phyloP scores from a whole-genome alignment of 2,888 invertebrate genomes.

The Horisme vitalbata region DNA sequence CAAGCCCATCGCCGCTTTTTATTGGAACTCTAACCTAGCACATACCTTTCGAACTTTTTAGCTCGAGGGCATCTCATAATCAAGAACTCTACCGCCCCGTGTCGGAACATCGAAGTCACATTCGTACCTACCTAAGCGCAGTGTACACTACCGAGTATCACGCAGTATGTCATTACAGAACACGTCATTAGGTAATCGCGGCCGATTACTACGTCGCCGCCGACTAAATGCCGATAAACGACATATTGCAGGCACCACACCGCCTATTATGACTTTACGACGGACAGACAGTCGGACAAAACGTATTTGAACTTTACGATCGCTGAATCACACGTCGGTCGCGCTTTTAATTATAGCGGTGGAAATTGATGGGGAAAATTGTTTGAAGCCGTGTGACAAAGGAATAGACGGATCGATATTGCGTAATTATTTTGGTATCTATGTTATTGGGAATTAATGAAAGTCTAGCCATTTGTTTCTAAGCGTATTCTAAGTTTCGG shows the following conservation, averaged over 20 bases:
- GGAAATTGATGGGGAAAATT: conserved; percentile 24
- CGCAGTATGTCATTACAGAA: conserved; percentile 32
- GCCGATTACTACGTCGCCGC: conserved; percentile 64
- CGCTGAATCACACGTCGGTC: conserved; percentile 32
- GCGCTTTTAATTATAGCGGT: conserved; percentile 25
- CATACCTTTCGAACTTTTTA: too few species aligned
- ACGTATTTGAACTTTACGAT: conserved; percentile 31
- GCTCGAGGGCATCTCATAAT: too few species aligned
- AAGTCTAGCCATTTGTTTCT: too few species aligned
- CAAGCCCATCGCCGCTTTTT: too few species aligned
- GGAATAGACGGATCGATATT: conserved; percentile 14
- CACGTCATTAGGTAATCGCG: conserved; percentile 67
- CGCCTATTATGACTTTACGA: conserved; percentile 59
- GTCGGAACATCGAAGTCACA: conserved; percentile 2
- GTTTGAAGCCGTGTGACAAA: conserved; percentile 10
- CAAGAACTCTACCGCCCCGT: too few species aligned
- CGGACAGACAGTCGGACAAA: conserved; percentile 40
- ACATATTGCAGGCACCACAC: conserved; percentile 42
- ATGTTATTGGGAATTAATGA: background rate
- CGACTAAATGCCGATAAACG: conserved; percentile 76
- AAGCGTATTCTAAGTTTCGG: too few species aligned
- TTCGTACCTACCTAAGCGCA: conserved; percentile 1
- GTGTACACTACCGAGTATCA: conserved; percentile 7
- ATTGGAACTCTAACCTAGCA: too few species aligned
- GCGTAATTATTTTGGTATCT: conserved; percentile 3